These are phyloP conservation scores for Notechis scutatus DNA, from an alignment of 2,113 vertebrate species.

Conservation along the genomic window DNA sequence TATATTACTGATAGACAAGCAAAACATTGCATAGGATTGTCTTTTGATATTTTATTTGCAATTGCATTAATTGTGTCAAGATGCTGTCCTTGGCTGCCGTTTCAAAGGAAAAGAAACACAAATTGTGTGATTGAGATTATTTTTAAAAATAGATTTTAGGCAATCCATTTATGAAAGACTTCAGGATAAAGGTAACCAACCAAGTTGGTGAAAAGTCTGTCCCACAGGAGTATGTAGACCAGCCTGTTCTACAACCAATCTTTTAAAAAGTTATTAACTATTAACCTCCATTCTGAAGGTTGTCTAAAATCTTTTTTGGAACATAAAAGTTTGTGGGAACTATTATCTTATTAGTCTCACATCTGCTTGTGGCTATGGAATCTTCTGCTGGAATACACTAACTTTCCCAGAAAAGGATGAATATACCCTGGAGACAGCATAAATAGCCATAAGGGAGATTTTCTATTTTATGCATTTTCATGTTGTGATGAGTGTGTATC, in stretches of 20 bases:
- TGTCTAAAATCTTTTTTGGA: conserved; percentile 47
- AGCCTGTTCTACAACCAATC: not conserved
- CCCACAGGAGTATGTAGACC: not conserved
- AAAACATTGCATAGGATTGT: not conserved
- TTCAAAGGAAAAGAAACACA: not conserved
- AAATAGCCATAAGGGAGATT: conserved; percentile 24
- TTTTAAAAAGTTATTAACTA: conserved; percentile 3
- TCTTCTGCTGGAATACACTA: conserved; percentile 51
- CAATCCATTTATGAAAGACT: not conserved
- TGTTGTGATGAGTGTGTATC: accelerated
- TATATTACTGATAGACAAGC: not conserved
- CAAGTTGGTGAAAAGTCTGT: not conserved
- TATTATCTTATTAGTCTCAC: conserved; percentile 56
- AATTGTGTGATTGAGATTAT: not conserved
- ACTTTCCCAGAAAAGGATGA: conserved; percentile 38
- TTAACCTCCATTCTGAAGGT: conserved; percentile 45
- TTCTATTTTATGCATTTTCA: conserved; percentile 18
- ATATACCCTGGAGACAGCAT: conserved; percentile 31
- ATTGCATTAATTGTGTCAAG: not conserved
- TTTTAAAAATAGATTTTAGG: not conserved
- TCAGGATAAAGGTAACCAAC: not conserved
- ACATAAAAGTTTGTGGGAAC: conserved; percentile 55
- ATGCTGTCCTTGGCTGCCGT: not conserved
- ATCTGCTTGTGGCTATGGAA: conserved; percentile 51
- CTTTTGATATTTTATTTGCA: not conserved